These are phyloP conservation scores for Halesus radiatus DNA, from an alignment of 1,140 invertebrate species.

Conservation along the genomic window DNA sequence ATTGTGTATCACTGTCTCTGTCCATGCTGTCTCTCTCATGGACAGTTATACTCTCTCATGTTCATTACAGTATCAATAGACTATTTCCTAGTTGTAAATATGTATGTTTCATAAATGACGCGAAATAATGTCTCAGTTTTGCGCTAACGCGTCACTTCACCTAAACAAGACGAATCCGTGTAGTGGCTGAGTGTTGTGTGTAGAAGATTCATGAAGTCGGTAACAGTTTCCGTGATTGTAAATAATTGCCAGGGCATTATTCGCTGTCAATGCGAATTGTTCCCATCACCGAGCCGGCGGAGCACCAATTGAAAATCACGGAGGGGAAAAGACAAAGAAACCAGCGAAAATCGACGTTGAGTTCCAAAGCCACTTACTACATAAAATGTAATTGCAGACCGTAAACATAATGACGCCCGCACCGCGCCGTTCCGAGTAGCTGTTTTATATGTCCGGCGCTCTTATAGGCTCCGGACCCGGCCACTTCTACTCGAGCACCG, in stretches of 20 bases:
- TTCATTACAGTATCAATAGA: too few species aligned
- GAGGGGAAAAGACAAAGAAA: conserved; percentile 36
- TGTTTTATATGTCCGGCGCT: conserved; percentile 15
- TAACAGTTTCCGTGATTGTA: neutral
- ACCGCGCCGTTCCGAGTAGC: conserved; percentile 37
- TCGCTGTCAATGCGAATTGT: conserved; percentile 14
- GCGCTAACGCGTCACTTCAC: neutral
- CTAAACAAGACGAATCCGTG: conserved; percentile 10
- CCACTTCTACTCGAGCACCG: neutral
- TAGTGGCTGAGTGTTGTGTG: too few species aligned
- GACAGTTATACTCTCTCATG: too few species aligned
- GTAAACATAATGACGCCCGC: conserved; percentile 40
- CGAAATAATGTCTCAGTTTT: neutral
- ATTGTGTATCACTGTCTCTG: too few species aligned
- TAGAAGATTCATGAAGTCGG: neutral
- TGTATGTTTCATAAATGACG: neutral
- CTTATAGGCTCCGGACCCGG: neutral
- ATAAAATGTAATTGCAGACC: conserved; percentile 38
- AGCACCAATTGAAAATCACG: conserved; percentile 31
- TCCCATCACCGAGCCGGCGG: neutral
- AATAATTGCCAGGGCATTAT: conserved; percentile 28
- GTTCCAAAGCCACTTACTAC: conserved; percentile 33
- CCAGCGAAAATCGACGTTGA: neutral
- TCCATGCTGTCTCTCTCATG: too few species aligned
- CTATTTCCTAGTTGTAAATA: neutral